Evolutionary conservation across 1,140 invertebrate genomes (phyloP), one percentile per base, ranked within the genome.

Genomic region (Uloborus diversus): DNA sequence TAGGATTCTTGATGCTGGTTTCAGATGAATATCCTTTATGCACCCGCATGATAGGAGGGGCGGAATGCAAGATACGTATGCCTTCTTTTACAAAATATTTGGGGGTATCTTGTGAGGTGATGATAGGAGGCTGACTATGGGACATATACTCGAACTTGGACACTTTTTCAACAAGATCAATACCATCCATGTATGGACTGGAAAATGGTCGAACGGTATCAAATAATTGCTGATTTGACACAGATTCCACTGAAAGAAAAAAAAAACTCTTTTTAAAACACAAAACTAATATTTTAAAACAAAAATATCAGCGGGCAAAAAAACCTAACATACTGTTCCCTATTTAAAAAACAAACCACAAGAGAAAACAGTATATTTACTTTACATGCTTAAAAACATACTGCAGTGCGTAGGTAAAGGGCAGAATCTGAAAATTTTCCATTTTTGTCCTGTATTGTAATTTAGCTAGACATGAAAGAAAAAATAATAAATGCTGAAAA

Each of bases 91-190:
- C 81, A 65, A 82, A 82, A 47, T 81, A 83, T 9, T 65, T 56
- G 7, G 79, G 81, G 27, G 69, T 75, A 23, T 81, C 79, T 81
- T 81, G 79, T 17, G 79, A 81, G 11, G 79, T 81, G 25, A 66
- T 65, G 47, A 80, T 47, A 23, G 64, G 59, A n/a, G 78, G 57
- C 49, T 83, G 75, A 59, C 75, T 83, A 69, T 84, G 80, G 7
- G 84, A 75, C 35, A 85, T 69, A 62, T 75, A 84, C 57, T 85
- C 85, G 80, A 85, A 85, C 57, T 83, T 81, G n/a, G 85, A 85
- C 14, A 85, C 79, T 83, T 85, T 85, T 47, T 83, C 84, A 30
- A 85, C 84, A 81, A 85, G 84, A 73, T 85, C 84, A 73, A 85
- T 83, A 82, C 84, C 84, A 71, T 85, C 84, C 30, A 80, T 49